Percentiles rank a stretch among this genome's conserved stretches.
Conservation (phyloP, 1,140 invertebrate species). For the Drosophila trapezifrons region DNA sequence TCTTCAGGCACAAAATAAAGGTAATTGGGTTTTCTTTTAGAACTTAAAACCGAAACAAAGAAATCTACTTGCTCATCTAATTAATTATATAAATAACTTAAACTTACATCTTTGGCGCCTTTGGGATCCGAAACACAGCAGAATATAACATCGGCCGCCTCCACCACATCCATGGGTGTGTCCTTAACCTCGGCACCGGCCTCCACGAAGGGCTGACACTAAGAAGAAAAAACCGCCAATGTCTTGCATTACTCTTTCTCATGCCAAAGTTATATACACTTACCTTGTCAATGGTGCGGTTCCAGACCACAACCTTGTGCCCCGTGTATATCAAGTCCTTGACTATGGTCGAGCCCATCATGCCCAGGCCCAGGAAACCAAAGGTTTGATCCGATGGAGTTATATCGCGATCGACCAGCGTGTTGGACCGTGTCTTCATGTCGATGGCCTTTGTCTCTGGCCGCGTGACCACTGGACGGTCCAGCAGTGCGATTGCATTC, state of each 20-base stretch:
- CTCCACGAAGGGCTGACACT: constrained; percentile 91
- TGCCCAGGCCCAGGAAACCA: constrained; percentile 97
- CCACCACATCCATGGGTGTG: constrained; percentile 96
- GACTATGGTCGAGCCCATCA: constrained; percentile 98
- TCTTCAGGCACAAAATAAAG: background rate
- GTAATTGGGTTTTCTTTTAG: background rate
- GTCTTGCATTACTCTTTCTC: background rate
- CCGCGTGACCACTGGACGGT: constrained; percentile 73
- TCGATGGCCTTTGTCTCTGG: constrained; percentile 91
- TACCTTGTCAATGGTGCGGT: constrained; percentile 96
- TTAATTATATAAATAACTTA: background rate
- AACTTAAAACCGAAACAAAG: too few species aligned
- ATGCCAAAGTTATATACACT: constrained; percentile 35
- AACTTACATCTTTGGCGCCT: constrained; percentile 95
- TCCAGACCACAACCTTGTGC: constrained; percentile 97
- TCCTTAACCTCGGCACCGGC: constrained; percentile 90
- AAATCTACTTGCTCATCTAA: background rate
- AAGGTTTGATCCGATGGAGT: constrained; percentile 94
- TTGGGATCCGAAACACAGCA: constrained; percentile 96
- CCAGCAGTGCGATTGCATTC: constrained; percentile 77
- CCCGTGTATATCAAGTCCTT: constrained; percentile 97
- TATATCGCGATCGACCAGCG: constrained; percentile 93
- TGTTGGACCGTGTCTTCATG: constrained; percentile 90
- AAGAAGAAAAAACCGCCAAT: constrained; percentile 4
- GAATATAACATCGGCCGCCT: constrained; percentile 96